Evolutionary conservation across 23 tunicate genomes (phyloP).

Genomic region (Styela plicata): DNA sequence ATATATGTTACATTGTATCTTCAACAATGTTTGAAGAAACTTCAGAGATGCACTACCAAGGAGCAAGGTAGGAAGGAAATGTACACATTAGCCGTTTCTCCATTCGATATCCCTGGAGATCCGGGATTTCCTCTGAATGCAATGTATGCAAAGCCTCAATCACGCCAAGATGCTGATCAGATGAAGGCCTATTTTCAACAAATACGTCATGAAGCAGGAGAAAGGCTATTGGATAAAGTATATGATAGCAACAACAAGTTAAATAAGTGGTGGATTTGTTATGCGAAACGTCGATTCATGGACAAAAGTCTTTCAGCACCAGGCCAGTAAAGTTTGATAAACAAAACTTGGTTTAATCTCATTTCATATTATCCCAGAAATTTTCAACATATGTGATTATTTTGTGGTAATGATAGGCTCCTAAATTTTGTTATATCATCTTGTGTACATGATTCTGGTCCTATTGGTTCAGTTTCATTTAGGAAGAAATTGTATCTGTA

Average conservation of each 20-base stretch:
- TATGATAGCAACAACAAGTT: slow-evolving; percentile 65
- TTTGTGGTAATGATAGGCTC: too few relatives aligned
- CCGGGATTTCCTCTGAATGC: slow-evolving; percentile 91
- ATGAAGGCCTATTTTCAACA: slow-evolving; percentile 90
- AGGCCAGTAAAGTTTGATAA: slow-evolving; percentile 57
- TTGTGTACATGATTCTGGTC: too few relatives aligned
- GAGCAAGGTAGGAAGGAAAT: slow-evolving; percentile 88
- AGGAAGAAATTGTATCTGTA: too few relatives aligned
- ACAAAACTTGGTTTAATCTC: too few relatives aligned
- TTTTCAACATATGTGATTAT: too few relatives aligned
- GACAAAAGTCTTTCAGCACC: slow-evolving; percentile 91
- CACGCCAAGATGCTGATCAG: slow-evolving; percentile 66
- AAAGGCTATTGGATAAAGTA: slow-evolving; percentile 68
- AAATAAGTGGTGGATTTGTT: slow-evolving; percentile 99
- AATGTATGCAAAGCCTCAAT: slow-evolving; percentile 86
- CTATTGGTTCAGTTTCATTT: too few relatives aligned
- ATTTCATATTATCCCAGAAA: too few relatives aligned
- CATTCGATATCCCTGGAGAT: slow-evolving; percentile 93
- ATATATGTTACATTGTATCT: slow-evolving; percentile 98
- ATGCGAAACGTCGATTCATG: slow-evolving; percentile 88
- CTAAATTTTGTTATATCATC: too few relatives aligned
- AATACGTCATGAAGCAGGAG: slow-evolving; percentile 80
- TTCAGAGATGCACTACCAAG: slow-evolving; percentile 50
- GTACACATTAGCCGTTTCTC: slow-evolving; percentile 74
- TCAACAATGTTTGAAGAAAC: slow-evolving; percentile 87